Evolutionary conservation across 2,888 invertebrate genomes (phyloP), one percentile per base, ranked within the genome.

Genomic region (Axea sp.): DNA sequence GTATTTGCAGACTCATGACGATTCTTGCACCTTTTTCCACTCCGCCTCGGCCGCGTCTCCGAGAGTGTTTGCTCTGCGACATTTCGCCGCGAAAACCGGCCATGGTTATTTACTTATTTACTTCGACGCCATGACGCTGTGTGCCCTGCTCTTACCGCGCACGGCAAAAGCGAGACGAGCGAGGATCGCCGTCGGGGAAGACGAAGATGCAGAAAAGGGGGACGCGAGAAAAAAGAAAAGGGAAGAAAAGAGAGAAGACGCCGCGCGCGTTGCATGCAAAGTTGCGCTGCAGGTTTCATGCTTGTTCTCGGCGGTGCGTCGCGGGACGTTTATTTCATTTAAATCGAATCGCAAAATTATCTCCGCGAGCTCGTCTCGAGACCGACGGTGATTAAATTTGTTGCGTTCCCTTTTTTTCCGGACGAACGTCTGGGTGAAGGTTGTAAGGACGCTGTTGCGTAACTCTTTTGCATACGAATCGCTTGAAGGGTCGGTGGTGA

Each of bases 101-200:
- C 77, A 80, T 28, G 75, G 80, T 78, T 83, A 82, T 83, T 84
- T 83, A 83, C 83, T 83, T 84, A 84, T 84, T 81, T 83, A 84
- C 83, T 79, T 79, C 76, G 76, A 76, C 53, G 60, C 74, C 73
- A 76, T 73, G 75, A 77, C 53, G 65, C 73, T 77, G 76, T 73
- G 76, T 76, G 65, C 73, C 71, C 65, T 72, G 67, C 68, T 75
- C 76, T 73, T 67, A 49, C 49, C 55, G 30, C 47, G 41, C 9
- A n/a, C 35, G 45, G 14, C 9, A 14, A 12, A 9, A 30, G 30
- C 4, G 17, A 47, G 31, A 43, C 26, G 28, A 4, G 11, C 7
- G 9, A 6, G 6, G 26, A 11, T 9, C 31, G 39, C 14, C 24
- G n/a, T n/a, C 8, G 30, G 7, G 17, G 31, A 15, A n/a, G 22